Percentiles rank a stretch among this genome's conserved stretches.
These are phyloP conservation scores for Campopleginae sp. DNA, from an alignment of 2,888 invertebrate genomes.

Conservation along the genomic window DNA sequence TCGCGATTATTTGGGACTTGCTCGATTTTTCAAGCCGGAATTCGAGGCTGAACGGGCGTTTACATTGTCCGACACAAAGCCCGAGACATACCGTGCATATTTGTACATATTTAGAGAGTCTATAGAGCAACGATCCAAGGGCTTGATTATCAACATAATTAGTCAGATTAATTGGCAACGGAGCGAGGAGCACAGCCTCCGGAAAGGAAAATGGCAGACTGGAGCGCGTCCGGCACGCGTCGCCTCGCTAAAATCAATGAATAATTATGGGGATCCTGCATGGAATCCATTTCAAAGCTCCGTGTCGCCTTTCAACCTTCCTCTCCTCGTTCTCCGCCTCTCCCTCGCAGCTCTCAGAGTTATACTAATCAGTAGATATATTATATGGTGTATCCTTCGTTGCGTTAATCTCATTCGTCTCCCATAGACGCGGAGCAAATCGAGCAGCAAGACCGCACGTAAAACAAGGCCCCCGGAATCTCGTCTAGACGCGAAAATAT, in stretches of 20 bases:
- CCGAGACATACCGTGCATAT: neutral
- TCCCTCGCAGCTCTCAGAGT: neutral
- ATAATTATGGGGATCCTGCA: constrained; percentile 56
- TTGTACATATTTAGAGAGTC: neutral
- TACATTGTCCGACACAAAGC: neutral
- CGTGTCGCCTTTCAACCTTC: neutral
- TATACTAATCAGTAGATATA: constrained; percentile 4
- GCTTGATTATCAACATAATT: constrained; percentile 62
- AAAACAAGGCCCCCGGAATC: neutral
- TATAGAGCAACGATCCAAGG: constrained; percentile 8
- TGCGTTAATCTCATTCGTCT: neutral
- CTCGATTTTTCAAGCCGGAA: neutral
- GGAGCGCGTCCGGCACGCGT: constrained; percentile 31
- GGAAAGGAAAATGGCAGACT: constrained; percentile 25
- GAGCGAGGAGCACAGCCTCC: neutral
- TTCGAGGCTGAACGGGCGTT: neutral
- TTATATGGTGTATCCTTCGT: neutral
- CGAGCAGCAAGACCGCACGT: neutral
- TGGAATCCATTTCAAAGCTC: constrained; percentile 17
- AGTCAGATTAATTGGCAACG: constrained; percentile 21
- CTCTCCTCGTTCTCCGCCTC: neutral
- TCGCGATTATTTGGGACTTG: too few relatives aligned
- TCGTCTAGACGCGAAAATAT: constrained; percentile 28
- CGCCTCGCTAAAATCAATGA: constrained; percentile 59
- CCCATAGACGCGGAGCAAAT: neutral